These are phyloP conservation scores for Trichacis sp. DNA, from an alignment of 2,888 invertebrate species.

Conservation along the genomic window DNA sequence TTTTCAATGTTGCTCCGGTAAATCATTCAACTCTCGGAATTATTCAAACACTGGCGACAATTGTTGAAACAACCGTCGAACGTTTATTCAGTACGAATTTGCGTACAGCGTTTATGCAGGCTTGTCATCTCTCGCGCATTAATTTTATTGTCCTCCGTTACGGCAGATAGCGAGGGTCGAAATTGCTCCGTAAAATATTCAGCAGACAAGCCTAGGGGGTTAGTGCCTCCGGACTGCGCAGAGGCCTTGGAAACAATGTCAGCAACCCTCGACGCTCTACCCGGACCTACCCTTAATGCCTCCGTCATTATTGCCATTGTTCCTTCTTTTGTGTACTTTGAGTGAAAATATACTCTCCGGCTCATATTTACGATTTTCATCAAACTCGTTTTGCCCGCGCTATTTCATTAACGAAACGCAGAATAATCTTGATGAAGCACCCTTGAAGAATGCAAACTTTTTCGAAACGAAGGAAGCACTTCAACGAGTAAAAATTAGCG, in stretches of 20 bases:
- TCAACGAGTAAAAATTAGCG: background rate
- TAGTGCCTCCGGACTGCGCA: conserved; percentile 48
- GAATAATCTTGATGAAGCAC: background rate
- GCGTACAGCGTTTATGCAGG: conserved; percentile 37
- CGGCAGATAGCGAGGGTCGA: conserved; percentile 45
- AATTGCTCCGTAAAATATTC: conserved; percentile 66
- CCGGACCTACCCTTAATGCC: conserved; percentile 40
- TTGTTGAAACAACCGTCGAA: background rate
- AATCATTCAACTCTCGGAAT: too few relatives aligned
- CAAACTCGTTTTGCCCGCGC: background rate
- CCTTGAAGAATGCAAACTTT: background rate
- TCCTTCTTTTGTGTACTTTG: conserved; percentile 22
- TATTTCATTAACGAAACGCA: background rate
- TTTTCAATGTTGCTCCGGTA: too few relatives aligned
- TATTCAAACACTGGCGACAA: background rate
- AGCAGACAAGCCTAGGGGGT: conserved; percentile 55
- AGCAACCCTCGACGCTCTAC: conserved; percentile 29
- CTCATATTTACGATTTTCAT: conserved; percentile 4
- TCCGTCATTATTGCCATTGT: conserved; percentile 34
- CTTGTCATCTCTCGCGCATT: conserved; percentile 47
- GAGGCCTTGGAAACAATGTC: conserved; percentile 45
- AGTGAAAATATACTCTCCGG: conserved; percentile 25
- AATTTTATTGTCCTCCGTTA: conserved; percentile 57
- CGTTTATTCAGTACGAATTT: background rate
- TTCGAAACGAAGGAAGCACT: background rate